Conservation (phyloP, 64 coral and sea anemone genomes). For the Stichodactyla helianthus region DNA sequence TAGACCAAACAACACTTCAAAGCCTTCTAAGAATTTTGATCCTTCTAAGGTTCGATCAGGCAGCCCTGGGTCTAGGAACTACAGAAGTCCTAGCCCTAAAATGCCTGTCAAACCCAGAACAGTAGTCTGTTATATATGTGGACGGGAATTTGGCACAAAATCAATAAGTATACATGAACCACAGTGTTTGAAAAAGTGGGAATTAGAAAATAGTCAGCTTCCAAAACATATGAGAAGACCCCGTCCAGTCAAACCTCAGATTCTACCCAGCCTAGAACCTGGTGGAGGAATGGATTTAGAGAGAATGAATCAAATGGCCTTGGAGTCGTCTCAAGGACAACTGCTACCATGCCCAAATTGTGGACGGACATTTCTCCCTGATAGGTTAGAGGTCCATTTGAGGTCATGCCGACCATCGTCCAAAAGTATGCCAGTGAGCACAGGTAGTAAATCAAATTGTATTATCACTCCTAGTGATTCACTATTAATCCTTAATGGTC, state of each 20-base stretch:
- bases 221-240: slow-evolving; percentile 79
- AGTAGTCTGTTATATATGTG: slow-evolving; percentile 97
- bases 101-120: slow-evolving; percentile 72
- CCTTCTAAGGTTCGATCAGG: slow-evolving; percentile 29
- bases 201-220: slow-evolving; percentile 74
- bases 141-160: slow-evolving; percentile 90
- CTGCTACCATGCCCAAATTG: slow-evolving; percentile 87
- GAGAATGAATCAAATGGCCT: slow-evolving; percentile 76
- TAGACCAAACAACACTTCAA: slow-evolving; percentile 59
- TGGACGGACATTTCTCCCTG: slow-evolving; percentile 87
- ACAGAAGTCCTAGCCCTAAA: slow-evolving; percentile 41
- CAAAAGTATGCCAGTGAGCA: slow-evolving; percentile 40
- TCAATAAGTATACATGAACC: slow-evolving; percentile 96
- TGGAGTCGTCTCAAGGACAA: slow-evolving; percentile 76
- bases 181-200: slow-evolving; percentile 96
- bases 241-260: slow-evolving; percentile 75
- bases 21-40: slow-evolving; percentile 70
- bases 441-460: slow-evolving; percentile 17
- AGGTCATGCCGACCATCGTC: slow-evolving; percentile 69
- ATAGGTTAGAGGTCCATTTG: slow-evolving; percentile 73
- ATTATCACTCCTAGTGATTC: background rate
- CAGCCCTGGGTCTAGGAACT: background rate
- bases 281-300: slow-evolving; percentile 58
- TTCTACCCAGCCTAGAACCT: slow-evolving; percentile 62
- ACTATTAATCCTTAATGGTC: background rate